Percentiles rank a stretch among this genome's conserved stretches.
These are phyloP conservation scores for Teleopsis dalmanni DNA, from an alignment of 1,140 invertebrate species.

Conservation along the genomic window DNA sequence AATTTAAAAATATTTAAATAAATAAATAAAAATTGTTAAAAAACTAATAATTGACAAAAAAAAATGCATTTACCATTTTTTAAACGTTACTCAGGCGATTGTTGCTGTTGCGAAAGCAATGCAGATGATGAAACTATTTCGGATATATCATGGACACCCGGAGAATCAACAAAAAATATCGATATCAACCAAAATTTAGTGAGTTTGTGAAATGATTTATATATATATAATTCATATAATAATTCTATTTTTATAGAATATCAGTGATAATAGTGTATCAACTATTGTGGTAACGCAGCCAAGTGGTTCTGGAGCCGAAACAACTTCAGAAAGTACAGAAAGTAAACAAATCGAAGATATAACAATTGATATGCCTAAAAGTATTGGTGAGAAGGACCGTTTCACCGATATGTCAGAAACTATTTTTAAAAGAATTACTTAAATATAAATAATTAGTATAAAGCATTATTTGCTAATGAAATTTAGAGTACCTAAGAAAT, in stretches of 20 bases:
- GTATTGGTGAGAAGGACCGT: slow-evolving; percentile 7
- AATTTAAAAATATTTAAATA: too few relatives aligned
- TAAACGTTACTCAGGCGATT: not conserved
- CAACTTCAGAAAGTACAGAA: not conserved
- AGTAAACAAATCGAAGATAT: not conserved
- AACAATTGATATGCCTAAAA: not conserved
- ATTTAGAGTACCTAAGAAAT: not conserved
- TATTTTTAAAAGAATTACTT: slow-evolving; percentile 9
- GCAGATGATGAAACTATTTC: not conserved
- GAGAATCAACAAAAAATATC: not conserved
- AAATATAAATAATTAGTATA: too few relatives aligned
- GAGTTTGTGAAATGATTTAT: not conserved
- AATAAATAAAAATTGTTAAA: too few relatives aligned
- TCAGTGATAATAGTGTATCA: too few relatives aligned
- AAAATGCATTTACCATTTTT: too few relatives aligned
- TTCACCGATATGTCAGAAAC: slow-evolving; percentile 9
- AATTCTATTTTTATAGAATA: not conserved
- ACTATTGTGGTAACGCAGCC: not conserved
- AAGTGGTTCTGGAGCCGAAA: not conserved
- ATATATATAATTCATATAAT: not conserved
- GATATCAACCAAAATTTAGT: not conserved
- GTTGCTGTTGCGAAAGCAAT: not conserved
- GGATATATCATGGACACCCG: not conserved
- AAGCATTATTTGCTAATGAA: not conserved
- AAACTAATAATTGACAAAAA: too few relatives aligned